phyloP scores from a whole-genome alignment of 2,888 invertebrate genomes.

The Hipparchia sbordonii region DNA sequence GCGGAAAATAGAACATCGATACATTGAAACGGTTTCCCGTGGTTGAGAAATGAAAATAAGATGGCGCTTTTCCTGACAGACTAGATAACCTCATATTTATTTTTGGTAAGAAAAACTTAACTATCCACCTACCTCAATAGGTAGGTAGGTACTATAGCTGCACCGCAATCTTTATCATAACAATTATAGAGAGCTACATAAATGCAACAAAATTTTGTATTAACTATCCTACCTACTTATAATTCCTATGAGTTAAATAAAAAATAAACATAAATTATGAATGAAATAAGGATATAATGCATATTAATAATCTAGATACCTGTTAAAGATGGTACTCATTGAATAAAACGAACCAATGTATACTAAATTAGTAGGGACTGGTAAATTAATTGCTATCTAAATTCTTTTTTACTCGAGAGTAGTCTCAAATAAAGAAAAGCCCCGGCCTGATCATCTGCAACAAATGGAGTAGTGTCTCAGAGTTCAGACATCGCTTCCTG shows the following conservation, averaged over 20 bases:
- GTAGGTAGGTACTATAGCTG: slow-evolving; percentile 1
- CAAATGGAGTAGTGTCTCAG: slow-evolving; percentile 59
- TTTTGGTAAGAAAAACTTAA: slow-evolving; percentile 67
- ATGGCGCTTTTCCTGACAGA: slow-evolving; percentile 53
- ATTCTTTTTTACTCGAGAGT: no score
- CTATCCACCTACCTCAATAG: slow-evolving; percentile 34
- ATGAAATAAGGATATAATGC: no score
- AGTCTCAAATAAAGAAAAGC: not conserved
- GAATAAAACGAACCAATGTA: not conserved
- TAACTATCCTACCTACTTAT: not conserved
- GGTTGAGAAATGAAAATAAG: slow-evolving; percentile 42
- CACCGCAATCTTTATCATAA: not conserved
- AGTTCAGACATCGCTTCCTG: slow-evolving; percentile 59
- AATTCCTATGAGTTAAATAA: no score
- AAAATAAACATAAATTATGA: no score
- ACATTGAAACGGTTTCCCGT: slow-evolving; percentile 36
- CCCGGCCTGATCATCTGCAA: slow-evolving; percentile 22
- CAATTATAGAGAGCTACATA: not conserved
- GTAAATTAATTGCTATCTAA: no score
- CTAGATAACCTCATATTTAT: slow-evolving; percentile 64
- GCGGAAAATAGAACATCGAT: slow-evolving; percentile 35
- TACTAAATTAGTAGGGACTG: not conserved
- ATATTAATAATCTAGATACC: not conserved
- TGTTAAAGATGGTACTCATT: not conserved
- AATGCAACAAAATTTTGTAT: not conserved